Percentiles rank a stretch among this genome's conserved stretches.
phyloP scores from a whole-genome alignment of 2,797 vertebrate species.

The Pelobates cultripes region DNA sequence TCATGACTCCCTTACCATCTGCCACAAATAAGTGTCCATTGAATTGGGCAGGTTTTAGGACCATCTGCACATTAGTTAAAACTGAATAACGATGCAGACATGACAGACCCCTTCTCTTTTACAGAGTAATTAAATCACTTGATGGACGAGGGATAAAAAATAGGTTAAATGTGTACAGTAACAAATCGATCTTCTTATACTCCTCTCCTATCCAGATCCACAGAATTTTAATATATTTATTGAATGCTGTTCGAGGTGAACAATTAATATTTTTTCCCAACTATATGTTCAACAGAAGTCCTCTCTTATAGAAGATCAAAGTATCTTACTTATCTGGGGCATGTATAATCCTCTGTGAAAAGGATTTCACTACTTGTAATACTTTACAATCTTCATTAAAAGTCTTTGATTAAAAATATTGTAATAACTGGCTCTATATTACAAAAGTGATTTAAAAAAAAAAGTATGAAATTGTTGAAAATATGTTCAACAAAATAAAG shows the following conservation, averaged over 20 bases:
- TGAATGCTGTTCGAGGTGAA: constrained; percentile 33
- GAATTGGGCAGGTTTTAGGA: constrained; percentile 2
- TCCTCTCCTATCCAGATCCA: not conserved
- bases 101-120: not conserved
- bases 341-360: constrained; percentile 51
- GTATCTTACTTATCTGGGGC: constrained; percentile 44
- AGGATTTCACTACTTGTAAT: constrained; percentile 37
- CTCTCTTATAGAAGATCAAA: constrained; percentile 49
- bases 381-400: constrained; percentile 47
- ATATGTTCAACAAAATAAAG: not conserved
- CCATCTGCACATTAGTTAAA: constrained; percentile 33
- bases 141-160: not conserved
- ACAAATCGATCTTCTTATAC: not conserved
- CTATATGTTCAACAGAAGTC: constrained; percentile 26
- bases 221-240: constrained; percentile 1
- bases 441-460: not conserved
- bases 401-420: constrained; percentile 44
- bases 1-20: constrained; percentile 19
- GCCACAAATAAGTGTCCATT: constrained; percentile 18
- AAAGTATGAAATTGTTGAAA: not conserved
- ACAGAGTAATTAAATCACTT: constrained; percentile 4
- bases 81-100: constrained; percentile 13
- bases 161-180: not conserved
- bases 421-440: constrained; percentile 14
- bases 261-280: constrained; percentile 28